Base-by-base conservation (phyloP, 2,888 invertebrate genomes). In the Elegia similella region DNA sequence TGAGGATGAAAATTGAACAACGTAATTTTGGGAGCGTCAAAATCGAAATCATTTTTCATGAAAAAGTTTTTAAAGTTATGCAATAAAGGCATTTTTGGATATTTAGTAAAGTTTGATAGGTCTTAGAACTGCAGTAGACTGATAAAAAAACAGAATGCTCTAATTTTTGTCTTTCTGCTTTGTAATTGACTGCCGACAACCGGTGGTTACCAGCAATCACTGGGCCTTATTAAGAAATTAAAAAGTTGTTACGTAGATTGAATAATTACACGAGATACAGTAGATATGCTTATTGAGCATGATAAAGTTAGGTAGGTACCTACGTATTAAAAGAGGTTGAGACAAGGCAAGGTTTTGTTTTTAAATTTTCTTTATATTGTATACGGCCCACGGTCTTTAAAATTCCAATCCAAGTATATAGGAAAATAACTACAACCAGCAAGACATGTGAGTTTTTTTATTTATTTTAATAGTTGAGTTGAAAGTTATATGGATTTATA, bases 1-100 rank as follows among this genome's bases (percentile, higher is more conserved):
- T 86, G 86, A 0, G 85, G 84, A 59, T 86, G 86, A 62, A 84
- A 87, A 57, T 73, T 72, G 59, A 72, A 67, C 0, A 87, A 59
- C 52, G 71, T 66, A 3, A 82, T 66, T 53, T 80, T 69, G 0
- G 75, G 58, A 13, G 67, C 60, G 0, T 74, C 66, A 30, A 76
- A 80, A 57, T 86, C 74, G 56, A 73, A 81, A 12, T 60, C 30
- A n/a, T 69, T 63, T 62, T 76, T 84, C 0, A 58, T 44, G 0
- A 85, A 60, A n/a, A 80, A 64, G 5, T 63, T 66, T 56, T 67
- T 70, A 0, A 81, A n/a, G 2, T 42, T 57, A 56, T 67, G 52
- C 5, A 63, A 6, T n/a, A 65, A 52, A 32, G 47, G 30, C 71
- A 75, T 76, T 59, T 63, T 66, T 32, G 44, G n/a, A n/a, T n/a